Evolutionary conservation across 2,888 invertebrate genomes (phyloP), one percentile per base, ranked within the genome.

Genomic region (Cancer borealis): DNA sequence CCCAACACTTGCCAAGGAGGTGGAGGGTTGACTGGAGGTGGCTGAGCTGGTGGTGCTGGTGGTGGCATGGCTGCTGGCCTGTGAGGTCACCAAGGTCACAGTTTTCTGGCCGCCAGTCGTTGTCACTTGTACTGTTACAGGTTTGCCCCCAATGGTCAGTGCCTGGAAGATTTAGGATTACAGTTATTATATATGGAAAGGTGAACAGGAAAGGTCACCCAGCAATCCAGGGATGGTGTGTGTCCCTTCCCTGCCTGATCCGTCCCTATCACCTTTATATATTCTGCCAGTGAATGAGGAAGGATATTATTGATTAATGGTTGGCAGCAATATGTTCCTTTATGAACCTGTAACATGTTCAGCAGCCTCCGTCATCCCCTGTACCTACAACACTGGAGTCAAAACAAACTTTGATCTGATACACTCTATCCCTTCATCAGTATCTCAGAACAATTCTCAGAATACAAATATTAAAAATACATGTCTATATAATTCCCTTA

Each of bases 81-180:
- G 96, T 26, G 95, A 96, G 39, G 96, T 97, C 93, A 98, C 97
- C 47, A 98, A 97, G 0, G 97, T 97, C 0, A 98, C 97, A 0
- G 97, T 97, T 96, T 98, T 98, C 91, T 97, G 97, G 45, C 97
- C 97, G 45, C 97, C 97, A 79, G 96, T 97, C 39, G 97, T 97
- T 26, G 97, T 97, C 97, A 98, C 97, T 96, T 98, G 98, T 84
- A 98, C 97, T 0, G 98, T 98, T 2, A 98, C 97, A 30, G 98
- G 97, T 96, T 98, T 98, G 0, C 98, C 98, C 10, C 98, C 97
- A 95, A 98, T 97, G 94, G 97, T 97, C 47, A 97, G 97, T 46
- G 97, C 97, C 96, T 97, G 97, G 8, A 91, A 79, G 73, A 47
- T 88, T 60, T 39, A 88, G 49, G 26, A 49, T 30, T 26, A 47